A percentile compares a stretch with the other conserved stretches of the same genome.
These are phyloP conservation scores for Urocolius indicus DNA, from an alignment of 2,113 vertebrate species.

Conservation along the genomic window DNA sequence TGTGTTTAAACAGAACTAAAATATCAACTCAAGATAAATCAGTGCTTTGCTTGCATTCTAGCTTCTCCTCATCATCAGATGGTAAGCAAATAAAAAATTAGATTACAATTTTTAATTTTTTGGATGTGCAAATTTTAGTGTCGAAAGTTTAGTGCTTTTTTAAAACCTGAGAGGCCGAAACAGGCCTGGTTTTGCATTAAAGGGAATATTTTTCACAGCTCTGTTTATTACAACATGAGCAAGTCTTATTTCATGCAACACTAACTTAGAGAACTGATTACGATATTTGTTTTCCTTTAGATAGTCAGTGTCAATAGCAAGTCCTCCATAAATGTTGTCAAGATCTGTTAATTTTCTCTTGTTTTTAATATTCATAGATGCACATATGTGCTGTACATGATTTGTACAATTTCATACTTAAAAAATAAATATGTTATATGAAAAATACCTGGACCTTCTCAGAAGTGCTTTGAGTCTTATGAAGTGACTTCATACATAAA, in stretches of 20 bases:
- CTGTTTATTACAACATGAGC: neutral
- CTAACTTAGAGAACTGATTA: constrained; percentile 24
- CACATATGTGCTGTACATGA: neutral
- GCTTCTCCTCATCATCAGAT: neutral
- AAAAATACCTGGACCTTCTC: neutral
- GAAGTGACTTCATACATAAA: neutral
- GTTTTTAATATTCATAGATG: neutral
- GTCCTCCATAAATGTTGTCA: neutral
- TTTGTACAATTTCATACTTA: neutral
- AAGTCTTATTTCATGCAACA: constrained; percentile 43
- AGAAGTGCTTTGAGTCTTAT: neutral
- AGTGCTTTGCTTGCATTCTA: neutral
- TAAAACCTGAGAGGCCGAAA: neutral
- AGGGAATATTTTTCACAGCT: neutral
- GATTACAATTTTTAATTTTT: neutral
- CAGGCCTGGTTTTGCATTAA: neutral
- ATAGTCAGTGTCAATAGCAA: neutral
- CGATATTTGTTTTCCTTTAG: constrained; percentile 45
- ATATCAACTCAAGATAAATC: neutral
- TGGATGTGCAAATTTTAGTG: neutral
- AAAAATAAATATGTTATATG: neutral
- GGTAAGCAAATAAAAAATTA: neutral
- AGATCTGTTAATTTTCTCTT: constrained; percentile 6
- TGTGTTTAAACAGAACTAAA: neutral
- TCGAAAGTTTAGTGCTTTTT: neutral